phyloP scores from a whole-genome alignment of 2,797 vertebrate species.

The Morelia viridis region DNA sequence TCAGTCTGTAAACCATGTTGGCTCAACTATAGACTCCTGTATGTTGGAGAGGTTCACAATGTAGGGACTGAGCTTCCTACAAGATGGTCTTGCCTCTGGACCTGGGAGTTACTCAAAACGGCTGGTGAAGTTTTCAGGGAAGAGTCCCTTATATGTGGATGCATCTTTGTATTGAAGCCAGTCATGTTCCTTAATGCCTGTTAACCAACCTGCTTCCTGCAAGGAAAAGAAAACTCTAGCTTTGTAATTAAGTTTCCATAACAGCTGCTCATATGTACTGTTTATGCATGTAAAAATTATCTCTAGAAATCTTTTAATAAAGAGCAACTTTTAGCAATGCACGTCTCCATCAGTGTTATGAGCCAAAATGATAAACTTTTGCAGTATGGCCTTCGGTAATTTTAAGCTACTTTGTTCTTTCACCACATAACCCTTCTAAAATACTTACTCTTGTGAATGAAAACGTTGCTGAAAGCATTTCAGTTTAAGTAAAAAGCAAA shows the following conservation, averaged over 20 bases:
- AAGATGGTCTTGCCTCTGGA: not conserved
- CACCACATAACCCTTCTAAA: not conserved
- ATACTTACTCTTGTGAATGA: not conserved
- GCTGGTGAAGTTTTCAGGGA: slow-evolving; percentile 93
- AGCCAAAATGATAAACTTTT: slow-evolving; percentile 15
- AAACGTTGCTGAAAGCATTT: not conserved
- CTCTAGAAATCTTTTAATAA: not conserved
- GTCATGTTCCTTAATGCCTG: slow-evolving; percentile 87
- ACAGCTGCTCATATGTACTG: not conserved
- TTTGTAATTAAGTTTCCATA: not conserved
- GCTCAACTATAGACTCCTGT: slow-evolving; percentile 65
- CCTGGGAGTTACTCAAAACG: slow-evolving; percentile 77
- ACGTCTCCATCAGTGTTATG: not conserved
- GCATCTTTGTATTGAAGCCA: slow-evolving; percentile 82
- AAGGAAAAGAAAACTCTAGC: slow-evolving; percentile 56
- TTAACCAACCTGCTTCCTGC: slow-evolving; percentile 97
- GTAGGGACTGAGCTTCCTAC: slow-evolving; percentile 57
- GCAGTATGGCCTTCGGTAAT: not conserved
- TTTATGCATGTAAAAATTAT: not conserved
- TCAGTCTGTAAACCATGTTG: slow-evolving; percentile 67
- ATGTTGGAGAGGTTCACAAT: slow-evolving; percentile 69
- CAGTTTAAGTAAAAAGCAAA: not conserved
- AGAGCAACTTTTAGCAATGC: not conserved
- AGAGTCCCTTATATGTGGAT: slow-evolving; percentile 86
- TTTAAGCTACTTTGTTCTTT: not conserved